A percentile compares a stretch with the other conserved stretches of the same genome.
Evolutionary conservation across 2,113 vertebrate genomes (phyloP).

Genomic region (Phyllostomus discolor): DNA sequence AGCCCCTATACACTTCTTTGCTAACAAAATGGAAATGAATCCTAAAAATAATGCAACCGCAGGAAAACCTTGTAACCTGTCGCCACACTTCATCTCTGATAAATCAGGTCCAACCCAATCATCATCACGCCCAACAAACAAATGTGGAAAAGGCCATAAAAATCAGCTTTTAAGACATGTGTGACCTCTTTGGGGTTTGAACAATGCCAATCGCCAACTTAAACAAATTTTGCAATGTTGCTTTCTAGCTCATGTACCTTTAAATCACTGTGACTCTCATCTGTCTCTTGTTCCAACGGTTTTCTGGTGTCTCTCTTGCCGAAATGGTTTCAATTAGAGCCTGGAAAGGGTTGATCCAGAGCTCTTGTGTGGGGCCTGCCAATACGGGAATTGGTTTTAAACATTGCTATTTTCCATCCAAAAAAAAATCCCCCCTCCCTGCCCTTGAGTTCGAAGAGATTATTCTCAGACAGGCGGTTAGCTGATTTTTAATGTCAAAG

Average conservation of each 20-base stretch:
- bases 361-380: conserved; percentile 70
- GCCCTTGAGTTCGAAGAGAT: conserved; percentile 51
- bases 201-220: neutral
- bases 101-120: neutral
- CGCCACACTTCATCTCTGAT: neutral
- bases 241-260: conserved; percentile 18
- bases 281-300: conserved; percentile 55
- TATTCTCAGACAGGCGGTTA: conserved; percentile 73
- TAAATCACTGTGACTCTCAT: conserved; percentile 1
- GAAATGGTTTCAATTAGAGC: conserved; percentile 78
- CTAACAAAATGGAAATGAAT: conserved; percentile 14
- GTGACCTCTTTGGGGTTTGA: neutral
- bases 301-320: conserved; percentile 69
- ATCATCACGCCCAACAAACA: neutral
- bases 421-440: conserved; percentile 61
- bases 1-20: neutral
- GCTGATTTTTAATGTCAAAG: conserved; percentile 79
- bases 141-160: neutral
- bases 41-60: neutral
- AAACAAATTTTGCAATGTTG: neutral
- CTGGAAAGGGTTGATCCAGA: conserved; percentile 74
- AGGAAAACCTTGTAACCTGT: neutral
- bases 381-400: conserved; percentile 78
- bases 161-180: neutral
- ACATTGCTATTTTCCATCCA: conserved; percentile 72